Evolutionary conservation across 2,113 vertebrate species (phyloP), one percentile per base, ranked within the genome.

Genomic region (Catharus minimus): DNA sequence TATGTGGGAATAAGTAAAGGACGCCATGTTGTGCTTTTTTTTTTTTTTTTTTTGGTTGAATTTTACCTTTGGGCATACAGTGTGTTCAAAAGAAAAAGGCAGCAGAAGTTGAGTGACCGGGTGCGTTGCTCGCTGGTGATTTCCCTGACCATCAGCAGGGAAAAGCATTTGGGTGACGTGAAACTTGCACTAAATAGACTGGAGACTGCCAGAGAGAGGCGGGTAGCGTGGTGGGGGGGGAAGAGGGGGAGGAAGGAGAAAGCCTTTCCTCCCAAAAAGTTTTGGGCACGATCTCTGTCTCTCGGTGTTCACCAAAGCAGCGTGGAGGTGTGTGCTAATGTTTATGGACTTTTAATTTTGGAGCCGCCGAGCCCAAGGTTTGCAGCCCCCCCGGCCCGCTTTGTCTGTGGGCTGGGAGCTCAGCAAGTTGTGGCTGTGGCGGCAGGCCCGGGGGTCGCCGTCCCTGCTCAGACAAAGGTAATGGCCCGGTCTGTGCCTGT

Each of bases 81-180:
- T 8, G 52, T 55, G 58, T 50, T 68, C n/a, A 17, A 33, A 66
- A 71, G 82, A 36, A 47, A 83, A 84, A 88, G 44, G 38, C 38
- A 38, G 71, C 58, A 92, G 80, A 93, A 95, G 93, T 95, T 94
- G 76, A 67, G 91, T 81, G 91, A 68, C 68, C 91, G 91, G 28
- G 61, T 86, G 83, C 76, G 26, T 75, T 64, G 77, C 72, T 86
- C 15, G 44, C 56, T 82, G 84, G 81, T 89, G 94, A 83, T 81
- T 86, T 82, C 88, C 55, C 81, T 92, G 91, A 74, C 91, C 93
- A 82, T 76, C 85, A 69, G 77, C 13, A 46, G 86, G 57, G 79
- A 78, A 66, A 89, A 60, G 65, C 90, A 53, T 62, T 78, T 33
- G 85, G 85, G 90, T 90, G 90, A 90, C 90, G 94, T 79, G 92